Evolutionary conservation across 2,113 vertebrate species (phyloP), one percentile per base, ranked within the genome.

Genomic region (Eidolon helvum): DNA sequence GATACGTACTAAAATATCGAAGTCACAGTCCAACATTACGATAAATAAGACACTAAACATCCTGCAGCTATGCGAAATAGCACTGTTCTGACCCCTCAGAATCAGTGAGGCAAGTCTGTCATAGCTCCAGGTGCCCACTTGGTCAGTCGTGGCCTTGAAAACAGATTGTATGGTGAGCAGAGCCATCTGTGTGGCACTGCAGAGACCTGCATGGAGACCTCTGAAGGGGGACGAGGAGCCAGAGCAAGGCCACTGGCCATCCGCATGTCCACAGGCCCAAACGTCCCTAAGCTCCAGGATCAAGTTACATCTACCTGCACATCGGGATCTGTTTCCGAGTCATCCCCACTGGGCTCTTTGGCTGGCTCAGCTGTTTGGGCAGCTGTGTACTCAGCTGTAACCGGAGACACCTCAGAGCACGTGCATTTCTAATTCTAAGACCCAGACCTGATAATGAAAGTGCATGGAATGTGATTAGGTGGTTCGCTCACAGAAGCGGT

Each of bases 211-310:
- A 14, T 1, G 28, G 16, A 59, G n/a, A 78, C 63, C 28, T 4
- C 7, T 0, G 0, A n/a, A 53, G 59, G 4, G 1, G 2, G 3
- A n/a, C n/a, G n/a, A 18, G 66, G 14, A 33, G 40, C 61, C 45
- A 0, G 18, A 48, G 55, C 22, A 33, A 9, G 18, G 19, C 38
- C 38, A 5, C 4, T 0, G 19, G 48, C 79, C 14, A 33, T 35
- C 38, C 0, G 2, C 28, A 40, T 18, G 33, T 22, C 24, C 84
- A 30, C 2, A 11, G 40, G 35, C 43, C 2, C 2, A 22, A 14
- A 26, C 10, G 4, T 8, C 1, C 68, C 18, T n/a, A 16, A 15
- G 16, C 28, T 57, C 50, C 24, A 8, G 43, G 48, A 18, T 69
- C 9, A 8, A 30, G 26, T 45, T 59, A n/a, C 7, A 12, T 53